Percentiles rank a stretch among this genome's conserved stretches.
phyloP scores from a whole-genome alignment of 1,140 invertebrate genomes.

The Microplitis mediator region DNA sequence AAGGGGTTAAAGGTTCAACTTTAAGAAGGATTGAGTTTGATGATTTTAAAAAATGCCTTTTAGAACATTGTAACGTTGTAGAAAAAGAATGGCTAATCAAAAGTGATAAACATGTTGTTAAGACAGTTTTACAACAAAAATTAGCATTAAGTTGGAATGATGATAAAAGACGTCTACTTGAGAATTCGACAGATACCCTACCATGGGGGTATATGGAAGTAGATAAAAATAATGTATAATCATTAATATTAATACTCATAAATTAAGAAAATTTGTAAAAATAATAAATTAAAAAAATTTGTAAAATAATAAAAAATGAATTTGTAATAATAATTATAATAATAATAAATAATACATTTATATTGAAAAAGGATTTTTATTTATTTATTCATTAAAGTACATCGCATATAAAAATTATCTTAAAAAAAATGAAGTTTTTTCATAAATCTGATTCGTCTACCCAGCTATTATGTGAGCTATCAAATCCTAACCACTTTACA shows the following conservation, averaged over 20 bases:
- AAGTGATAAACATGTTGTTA: neutral
- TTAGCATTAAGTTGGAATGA: neutral
- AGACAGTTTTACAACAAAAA: neutral
- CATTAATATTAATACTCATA: too few species aligned
- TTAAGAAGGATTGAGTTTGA: conserved; percentile 19
- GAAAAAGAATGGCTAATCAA: neutral
- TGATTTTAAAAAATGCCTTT: conserved; percentile 1
- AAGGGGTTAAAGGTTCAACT: conserved; percentile 1
- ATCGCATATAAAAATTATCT: too few species aligned
- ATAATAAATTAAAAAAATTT: too few species aligned
- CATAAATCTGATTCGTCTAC: too few species aligned
- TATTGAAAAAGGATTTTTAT: too few species aligned
- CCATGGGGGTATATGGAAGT: conserved; percentile 1
- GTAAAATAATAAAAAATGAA: too few species aligned
- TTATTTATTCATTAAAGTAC: too few species aligned
- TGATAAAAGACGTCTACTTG: conserved; percentile 11
- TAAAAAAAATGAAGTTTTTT: neutral
- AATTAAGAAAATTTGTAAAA: too few species aligned
- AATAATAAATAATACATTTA: too few species aligned
- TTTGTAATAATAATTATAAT: too few species aligned
- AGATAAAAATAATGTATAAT: too few species aligned
- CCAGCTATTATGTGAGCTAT: too few species aligned
- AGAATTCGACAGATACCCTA: conserved; percentile 15
- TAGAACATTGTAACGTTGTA: neutral
- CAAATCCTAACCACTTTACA: neutral